Conservation (phyloP, 2,113 vertebrate species). For the Marmota flaviventris region DNA sequence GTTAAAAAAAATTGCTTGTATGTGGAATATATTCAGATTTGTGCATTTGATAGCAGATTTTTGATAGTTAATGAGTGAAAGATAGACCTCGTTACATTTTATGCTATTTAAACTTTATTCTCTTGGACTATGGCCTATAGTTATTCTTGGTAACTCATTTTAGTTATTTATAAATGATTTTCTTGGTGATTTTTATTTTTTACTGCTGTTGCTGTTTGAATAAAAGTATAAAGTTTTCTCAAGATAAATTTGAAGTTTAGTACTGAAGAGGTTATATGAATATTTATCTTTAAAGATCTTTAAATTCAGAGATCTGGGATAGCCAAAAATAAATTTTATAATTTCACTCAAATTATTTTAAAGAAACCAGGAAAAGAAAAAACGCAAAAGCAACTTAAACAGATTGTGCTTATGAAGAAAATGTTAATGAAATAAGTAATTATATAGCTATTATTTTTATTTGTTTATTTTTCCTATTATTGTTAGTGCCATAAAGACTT, state of each 20-base stretch:
- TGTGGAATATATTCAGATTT: too few species aligned
- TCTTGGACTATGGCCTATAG: neutral
- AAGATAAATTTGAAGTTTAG: neutral
- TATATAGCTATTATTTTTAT: neutral
- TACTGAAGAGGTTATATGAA: neutral
- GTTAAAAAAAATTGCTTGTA: too few species aligned
- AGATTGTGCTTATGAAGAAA: neutral
- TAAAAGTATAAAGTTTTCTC: neutral
- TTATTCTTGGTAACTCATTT: neutral
- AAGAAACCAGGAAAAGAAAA: neutral
- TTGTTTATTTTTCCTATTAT: neutral
- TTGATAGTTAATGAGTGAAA: neutral
- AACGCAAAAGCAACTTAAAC: neutral
- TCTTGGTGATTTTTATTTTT: neutral
- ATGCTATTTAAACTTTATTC: neutral
- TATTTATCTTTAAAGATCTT: constrained; percentile 12
- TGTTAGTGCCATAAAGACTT: neutral
- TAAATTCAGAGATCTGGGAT: neutral
- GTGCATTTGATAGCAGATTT: neutral
- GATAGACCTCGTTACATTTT: neutral
- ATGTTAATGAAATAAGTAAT: neutral
- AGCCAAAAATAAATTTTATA: neutral
- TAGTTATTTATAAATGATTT: neutral
- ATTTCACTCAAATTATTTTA: neutral
- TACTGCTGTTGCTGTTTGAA: neutral